phyloP scores from a whole-genome alignment of 2,888 invertebrate genomes.

The Machimus rusticus region DNA sequence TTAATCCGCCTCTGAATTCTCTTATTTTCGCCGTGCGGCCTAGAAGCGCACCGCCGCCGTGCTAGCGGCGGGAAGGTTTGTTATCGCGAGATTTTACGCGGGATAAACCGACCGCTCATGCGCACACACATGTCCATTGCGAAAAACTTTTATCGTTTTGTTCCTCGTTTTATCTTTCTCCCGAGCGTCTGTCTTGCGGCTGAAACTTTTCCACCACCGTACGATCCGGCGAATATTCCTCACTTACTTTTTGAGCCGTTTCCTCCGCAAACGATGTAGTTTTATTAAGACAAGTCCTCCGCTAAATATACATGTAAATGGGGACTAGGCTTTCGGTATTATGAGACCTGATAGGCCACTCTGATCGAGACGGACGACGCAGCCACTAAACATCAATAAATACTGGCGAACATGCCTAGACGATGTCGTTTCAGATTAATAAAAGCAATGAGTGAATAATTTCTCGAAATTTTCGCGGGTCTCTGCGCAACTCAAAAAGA shows the following conservation, averaged over 20 bases:
- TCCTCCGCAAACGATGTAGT: conserved; percentile 12
- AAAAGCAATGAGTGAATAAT: conserved; percentile 17
- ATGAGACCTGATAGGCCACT: conserved; percentile 40
- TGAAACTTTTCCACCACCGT: background rate
- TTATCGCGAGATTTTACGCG: conserved; percentile 38
- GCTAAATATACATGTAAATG: conserved; percentile 42
- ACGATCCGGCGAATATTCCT: background rate
- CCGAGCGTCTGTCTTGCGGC: background rate
- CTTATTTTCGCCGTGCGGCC: background rate
- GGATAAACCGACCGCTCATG: conserved; percentile 18
- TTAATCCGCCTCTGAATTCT: conserved; percentile 15
- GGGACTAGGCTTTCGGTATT: conserved; percentile 41
- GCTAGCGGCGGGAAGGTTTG: conserved; percentile 17
- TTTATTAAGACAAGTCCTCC: conserved; percentile 36
- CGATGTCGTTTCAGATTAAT: conserved; percentile 33
- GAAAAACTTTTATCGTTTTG: conserved; percentile 12
- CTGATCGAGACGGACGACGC: conserved; percentile 29
- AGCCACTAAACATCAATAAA: conserved; percentile 36
- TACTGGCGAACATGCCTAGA: conserved; percentile 32
- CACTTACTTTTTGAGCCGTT: conserved; percentile 7
- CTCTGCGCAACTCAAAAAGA: background rate
- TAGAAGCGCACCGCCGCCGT: background rate
- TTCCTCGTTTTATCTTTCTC: conserved; percentile 19
- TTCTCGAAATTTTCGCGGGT: background rate
- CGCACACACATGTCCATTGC: conserved; percentile 6